Conservation (phyloP, 2,113 vertebrate species). For the Emberiza fucata region DNA sequence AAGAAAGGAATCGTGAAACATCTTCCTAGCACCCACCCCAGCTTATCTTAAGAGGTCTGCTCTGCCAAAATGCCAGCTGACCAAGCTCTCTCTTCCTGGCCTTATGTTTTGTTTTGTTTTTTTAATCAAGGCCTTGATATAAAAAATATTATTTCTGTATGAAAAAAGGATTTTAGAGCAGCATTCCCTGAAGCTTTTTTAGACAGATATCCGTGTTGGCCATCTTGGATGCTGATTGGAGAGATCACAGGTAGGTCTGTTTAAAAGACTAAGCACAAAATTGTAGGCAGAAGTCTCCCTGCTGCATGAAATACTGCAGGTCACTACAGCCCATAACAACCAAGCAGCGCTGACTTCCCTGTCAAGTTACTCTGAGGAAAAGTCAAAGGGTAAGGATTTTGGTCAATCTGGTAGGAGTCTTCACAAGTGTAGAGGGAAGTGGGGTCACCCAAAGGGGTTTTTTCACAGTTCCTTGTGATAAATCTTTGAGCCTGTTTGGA, state of each 20-base stretch:
- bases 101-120: neutral
- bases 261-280: neutral
- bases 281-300: neutral
- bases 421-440: neutral
- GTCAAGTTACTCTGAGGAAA: neutral
- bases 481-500: neutral
- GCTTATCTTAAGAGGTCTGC: neutral
- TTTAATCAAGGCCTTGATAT: neutral
- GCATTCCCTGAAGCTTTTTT: neutral
- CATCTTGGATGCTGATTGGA: neutral
- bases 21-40: neutral
- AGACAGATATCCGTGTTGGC: neutral
- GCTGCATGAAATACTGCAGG: neutral
- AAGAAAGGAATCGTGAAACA: neutral
- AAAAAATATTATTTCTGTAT: neutral
- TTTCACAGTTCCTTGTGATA: neutral
- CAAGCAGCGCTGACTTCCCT: fast-evolving
- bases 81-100: neutral
- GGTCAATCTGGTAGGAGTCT: neutral
- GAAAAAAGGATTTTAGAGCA: neutral
- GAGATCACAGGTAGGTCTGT: neutral
- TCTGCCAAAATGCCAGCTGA: neutral
- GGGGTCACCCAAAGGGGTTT: neutral
- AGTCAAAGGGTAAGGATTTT: neutral
- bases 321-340: fast-evolving